phyloP scores from a whole-genome alignment of 1,140 invertebrate species.

The Apis cerana region DNA sequence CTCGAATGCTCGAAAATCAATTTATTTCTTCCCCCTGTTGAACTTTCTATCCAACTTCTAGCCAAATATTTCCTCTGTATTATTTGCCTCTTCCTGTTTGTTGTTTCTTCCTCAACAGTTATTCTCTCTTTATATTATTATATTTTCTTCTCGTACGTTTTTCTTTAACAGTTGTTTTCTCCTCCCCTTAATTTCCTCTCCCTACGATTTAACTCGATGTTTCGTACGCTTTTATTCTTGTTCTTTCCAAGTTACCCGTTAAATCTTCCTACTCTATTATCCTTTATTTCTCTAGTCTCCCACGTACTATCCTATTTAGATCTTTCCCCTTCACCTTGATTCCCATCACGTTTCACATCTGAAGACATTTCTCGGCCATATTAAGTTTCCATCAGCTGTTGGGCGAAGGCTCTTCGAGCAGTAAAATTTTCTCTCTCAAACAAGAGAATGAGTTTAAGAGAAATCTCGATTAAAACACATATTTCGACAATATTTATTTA shows the following conservation, averaged over 20 bases:
- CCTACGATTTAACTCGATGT: neutral
- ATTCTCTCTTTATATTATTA: no score
- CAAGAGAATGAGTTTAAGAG: neutral
- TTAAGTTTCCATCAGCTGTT: conserved; percentile 46
- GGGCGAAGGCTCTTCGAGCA: conserved; percentile 15
- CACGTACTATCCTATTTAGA: neutral
- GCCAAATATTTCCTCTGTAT: neutral
- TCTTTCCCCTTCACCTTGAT: neutral
- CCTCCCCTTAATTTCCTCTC: neutral
- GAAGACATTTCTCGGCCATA: conserved; percentile 38
- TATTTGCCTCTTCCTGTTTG: neutral
- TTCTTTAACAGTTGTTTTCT: neutral
- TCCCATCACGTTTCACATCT: conserved; percentile 28
- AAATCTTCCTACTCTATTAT: no score
- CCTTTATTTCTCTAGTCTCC: neutral
- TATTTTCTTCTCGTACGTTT: neutral
- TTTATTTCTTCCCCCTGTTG: no score
- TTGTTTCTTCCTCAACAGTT: neutral
- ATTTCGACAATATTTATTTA: no score
- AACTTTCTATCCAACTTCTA: no score
- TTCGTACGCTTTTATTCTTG: neutral
- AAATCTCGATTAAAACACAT: no score
- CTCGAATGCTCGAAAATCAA: no score
- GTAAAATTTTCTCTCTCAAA: neutral
- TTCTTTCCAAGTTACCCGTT: neutral